phyloP scores from a whole-genome alignment of 2,888 invertebrate species.

The Macaria liturata region DNA sequence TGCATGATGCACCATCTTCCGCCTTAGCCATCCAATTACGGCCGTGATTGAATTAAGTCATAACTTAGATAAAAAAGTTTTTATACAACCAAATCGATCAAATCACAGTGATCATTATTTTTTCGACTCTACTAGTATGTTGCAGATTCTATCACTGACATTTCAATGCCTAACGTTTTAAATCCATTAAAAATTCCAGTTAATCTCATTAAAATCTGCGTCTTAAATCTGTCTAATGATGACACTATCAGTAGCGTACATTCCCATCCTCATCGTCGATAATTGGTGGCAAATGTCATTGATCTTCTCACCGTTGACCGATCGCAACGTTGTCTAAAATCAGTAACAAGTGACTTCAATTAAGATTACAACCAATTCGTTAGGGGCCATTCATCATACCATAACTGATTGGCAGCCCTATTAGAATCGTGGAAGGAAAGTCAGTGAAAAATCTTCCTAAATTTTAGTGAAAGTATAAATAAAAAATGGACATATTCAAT shows the following conservation, averaged over 20 bases:
- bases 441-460: constrained; percentile 16
- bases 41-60: too few relatives aligned
- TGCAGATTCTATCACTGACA: too few relatives aligned
- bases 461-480: neutral
- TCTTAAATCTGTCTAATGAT: constrained; percentile 11
- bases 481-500: too few relatives aligned
- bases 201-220: constrained; percentile 8
- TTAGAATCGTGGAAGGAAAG: constrained; percentile 22
- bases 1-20: too few relatives aligned
- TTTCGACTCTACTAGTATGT: too few relatives aligned
- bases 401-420: constrained; percentile 64
- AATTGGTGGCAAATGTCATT: constrained; percentile 27
- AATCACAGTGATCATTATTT: too few relatives aligned
- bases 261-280: constrained; percentile 22
- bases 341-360: constrained; percentile 61
- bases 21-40: too few relatives aligned
- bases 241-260: constrained; percentile 15
- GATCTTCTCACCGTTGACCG: constrained; percentile 19
- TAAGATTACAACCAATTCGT: constrained; percentile 70
- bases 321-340: constrained; percentile 24
- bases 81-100: too few relatives aligned
- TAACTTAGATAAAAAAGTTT: too few relatives aligned
- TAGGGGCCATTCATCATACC: constrained; percentile 65
- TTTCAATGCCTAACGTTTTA: too few relatives aligned
- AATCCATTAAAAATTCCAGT: too few relatives aligned